Percentiles rank a stretch among this genome's conserved stretches.
Evolutionary conservation across 2,888 invertebrate species (phyloP).

Genomic region (Cinara cedri): DNA sequence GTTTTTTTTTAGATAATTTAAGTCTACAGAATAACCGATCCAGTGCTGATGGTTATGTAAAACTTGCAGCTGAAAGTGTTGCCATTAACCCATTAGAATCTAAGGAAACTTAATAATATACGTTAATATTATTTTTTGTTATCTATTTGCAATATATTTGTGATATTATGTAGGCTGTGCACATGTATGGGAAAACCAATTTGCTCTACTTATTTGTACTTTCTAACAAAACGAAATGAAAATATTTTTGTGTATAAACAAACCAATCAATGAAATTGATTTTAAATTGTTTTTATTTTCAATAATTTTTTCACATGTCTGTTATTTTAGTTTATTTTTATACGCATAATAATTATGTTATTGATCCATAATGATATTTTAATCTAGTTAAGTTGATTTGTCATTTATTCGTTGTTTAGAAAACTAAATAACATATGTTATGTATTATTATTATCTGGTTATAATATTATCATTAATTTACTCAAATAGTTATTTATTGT

Average conservation of each 20-base stretch:
- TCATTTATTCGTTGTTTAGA: not conserved
- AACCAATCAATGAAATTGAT: too few species aligned
- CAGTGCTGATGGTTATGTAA: conserved; percentile 36
- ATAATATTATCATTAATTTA: not conserved
- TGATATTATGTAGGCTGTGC: not conserved
- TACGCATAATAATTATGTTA: too few species aligned
- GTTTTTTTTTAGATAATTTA: conserved; percentile 21
- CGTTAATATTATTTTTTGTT: not conserved
- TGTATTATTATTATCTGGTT: not conserved
- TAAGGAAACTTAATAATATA: conserved; percentile 23
- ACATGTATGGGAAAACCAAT: not conserved
- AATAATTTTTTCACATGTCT: too few species aligned
- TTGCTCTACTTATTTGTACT: not conserved
- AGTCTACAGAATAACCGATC: conserved; percentile 10
- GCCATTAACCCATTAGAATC: conserved; percentile 46
- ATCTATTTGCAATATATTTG: not conserved
- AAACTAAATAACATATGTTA: too few species aligned
- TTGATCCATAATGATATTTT: too few species aligned
- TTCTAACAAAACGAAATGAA: too few species aligned
- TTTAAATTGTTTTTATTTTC: too few species aligned
- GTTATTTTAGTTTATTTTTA: not conserved
- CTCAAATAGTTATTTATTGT: not conserved
- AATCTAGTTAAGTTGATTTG: not conserved
- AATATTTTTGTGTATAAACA: not conserved
- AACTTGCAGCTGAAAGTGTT: conserved; percentile 49